Conservation (phyloP, 35 echinoderm and acorn worm genomes). For the Apostichopus parvimensis region DNA sequence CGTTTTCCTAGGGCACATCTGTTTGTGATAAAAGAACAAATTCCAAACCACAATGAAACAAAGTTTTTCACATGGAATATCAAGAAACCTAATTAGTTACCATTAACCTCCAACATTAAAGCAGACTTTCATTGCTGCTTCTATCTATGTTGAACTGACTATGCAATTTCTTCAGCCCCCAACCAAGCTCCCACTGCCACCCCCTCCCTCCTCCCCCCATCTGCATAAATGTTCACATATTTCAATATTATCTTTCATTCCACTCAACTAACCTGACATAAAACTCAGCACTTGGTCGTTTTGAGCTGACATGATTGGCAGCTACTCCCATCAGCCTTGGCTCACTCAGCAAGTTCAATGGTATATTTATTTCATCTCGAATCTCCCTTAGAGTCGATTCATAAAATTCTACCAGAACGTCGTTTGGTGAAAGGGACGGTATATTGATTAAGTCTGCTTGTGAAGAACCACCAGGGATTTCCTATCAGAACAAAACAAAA, state of each 20-base stretch:
- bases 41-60: too few relatives aligned
- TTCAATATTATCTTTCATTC: too few relatives aligned
- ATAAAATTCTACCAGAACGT: conserved; percentile 73
- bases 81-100: too few relatives aligned
- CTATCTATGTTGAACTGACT: too few relatives aligned
- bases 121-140: too few relatives aligned
- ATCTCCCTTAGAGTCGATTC: conserved; percentile 78
- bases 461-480: conserved; percentile 64
- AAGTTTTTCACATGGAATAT: too few relatives aligned
- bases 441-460: conserved; percentile 60
- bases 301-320: conserved; percentile 80
- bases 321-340: conserved; percentile 81
- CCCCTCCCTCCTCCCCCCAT: too few relatives aligned
- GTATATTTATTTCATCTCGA: conserved; percentile 92
- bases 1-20: conserved; percentile 71
- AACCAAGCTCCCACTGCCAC: too few relatives aligned
- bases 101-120: too few relatives aligned
- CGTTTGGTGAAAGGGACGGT: conserved; percentile 36
- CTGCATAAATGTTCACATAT: too few relatives aligned
- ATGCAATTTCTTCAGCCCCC: too few relatives aligned
- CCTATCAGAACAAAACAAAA: conserved; percentile 56
- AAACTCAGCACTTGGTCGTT: conserved; percentile 80
- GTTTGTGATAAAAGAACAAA: neutral
- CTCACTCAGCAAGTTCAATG: conserved; percentile 59
- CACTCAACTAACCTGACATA: conserved; percentile 75